These are phyloP conservation scores for Agriopis aurantiaria DNA, from an alignment of 2,888 invertebrate species.

Conservation along the genomic window DNA sequence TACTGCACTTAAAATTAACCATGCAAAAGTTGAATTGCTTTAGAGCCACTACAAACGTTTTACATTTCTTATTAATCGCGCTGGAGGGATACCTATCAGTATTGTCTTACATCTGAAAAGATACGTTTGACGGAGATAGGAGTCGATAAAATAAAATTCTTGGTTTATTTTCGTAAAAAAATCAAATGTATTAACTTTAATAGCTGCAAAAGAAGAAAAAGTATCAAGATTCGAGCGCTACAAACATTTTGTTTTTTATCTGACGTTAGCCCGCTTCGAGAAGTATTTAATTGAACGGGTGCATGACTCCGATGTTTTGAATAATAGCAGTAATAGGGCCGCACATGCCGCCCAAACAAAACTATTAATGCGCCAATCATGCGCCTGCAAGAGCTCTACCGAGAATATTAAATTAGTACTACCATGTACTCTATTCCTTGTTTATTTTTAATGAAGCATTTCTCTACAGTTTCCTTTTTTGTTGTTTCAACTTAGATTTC, in stretches of 20 bases:
- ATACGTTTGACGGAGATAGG: slow-evolving; percentile 64
- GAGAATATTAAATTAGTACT: slow-evolving; percentile 40
- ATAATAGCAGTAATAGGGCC: slow-evolving; percentile 74
- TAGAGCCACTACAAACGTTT: slow-evolving; percentile 67
- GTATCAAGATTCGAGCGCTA: slow-evolving; percentile 65
- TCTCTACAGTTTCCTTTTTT: background rate
- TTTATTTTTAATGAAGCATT: slow-evolving; percentile 16
- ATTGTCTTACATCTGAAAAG: slow-evolving; percentile 79
- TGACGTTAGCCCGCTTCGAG: slow-evolving; percentile 69
- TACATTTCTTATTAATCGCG: slow-evolving; percentile 74
- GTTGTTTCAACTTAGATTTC: slow-evolving; percentile 13
- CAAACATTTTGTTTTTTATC: slow-evolving; percentile 66
- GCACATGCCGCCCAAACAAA: slow-evolving; percentile 66
- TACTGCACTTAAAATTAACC: slow-evolving; percentile 76
- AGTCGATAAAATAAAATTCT: slow-evolving; percentile 76
- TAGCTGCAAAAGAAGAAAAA: slow-evolving; percentile 76
- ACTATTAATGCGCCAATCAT: slow-evolving; percentile 54
- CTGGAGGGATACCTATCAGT: slow-evolving; percentile 74
- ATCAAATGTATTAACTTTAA: slow-evolving; percentile 71
- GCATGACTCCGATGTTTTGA: slow-evolving; percentile 78
- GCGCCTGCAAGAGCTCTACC: slow-evolving; percentile 28
- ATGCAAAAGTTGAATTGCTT: slow-evolving; percentile 67
- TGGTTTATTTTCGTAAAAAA: slow-evolving; percentile 53
- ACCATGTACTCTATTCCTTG: slow-evolving; percentile 13
- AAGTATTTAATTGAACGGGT: slow-evolving; percentile 76